phyloP scores from a whole-genome alignment of 2,888 invertebrate genomes.

The Meteorus colon region DNA sequence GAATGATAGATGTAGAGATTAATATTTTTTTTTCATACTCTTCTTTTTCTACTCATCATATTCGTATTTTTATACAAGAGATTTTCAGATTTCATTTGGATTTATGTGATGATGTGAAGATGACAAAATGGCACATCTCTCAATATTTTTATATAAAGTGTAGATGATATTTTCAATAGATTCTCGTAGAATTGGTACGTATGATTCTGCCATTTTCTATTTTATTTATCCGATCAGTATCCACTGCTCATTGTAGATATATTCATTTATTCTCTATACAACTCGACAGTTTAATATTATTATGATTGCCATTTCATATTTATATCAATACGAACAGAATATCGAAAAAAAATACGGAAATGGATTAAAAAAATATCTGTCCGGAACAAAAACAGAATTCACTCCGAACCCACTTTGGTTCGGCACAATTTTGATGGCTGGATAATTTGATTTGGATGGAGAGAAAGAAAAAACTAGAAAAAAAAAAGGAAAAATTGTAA shows the following conservation, averaged over 20 bases:
- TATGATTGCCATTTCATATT: not conserved
- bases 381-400: not conserved
- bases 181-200: not conserved
- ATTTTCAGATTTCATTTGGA: not conserved
- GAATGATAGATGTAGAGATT: not conserved
- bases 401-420: no score
- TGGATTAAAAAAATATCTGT: not conserved
- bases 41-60: not conserved
- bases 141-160: not conserved
- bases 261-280: not conserved
- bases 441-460: no score
- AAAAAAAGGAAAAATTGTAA: no score
- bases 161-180: not conserved
- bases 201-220: slow-evolving; percentile 32
- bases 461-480: no score
- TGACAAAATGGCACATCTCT: not conserved
- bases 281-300: not conserved
- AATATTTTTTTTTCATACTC: not conserved
- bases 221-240: not conserved
- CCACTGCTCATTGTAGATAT: not conserved
- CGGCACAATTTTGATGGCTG: no score
- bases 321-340: not conserved
- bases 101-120: not conserved
- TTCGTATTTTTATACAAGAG: not conserved
- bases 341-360: not conserved